Percentiles rank a stretch among this genome's conserved stretches.
Conservation (phyloP, 2,797 vertebrate genomes). For the Percopsis omiscomaycus region DNA sequence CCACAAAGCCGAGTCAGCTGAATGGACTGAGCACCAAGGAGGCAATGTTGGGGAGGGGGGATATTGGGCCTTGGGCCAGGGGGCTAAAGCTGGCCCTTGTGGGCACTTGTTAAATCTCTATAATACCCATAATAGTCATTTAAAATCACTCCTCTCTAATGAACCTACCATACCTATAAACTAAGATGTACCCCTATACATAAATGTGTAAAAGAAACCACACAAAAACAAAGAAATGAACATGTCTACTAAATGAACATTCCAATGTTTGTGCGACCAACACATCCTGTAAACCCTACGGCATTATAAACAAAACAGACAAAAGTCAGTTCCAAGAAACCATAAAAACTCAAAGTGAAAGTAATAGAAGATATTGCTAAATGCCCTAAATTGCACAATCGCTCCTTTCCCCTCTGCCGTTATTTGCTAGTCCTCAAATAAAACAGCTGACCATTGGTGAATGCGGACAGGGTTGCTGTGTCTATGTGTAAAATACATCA, state of each 20-base stretch:
- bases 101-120: conserved; percentile 48
- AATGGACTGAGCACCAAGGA: conserved; percentile 69
- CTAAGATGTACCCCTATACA: no score
- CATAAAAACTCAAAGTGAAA: conserved; percentile 25
- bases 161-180: neutral
- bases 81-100: conserved; percentile 4
- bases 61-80: conserved; percentile 3
- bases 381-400: conserved; percentile 58
- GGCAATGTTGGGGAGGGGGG: conserved; percentile 22
- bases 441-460: conserved; percentile 29
- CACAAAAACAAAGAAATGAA: no score
- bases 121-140: conserved; percentile 63
- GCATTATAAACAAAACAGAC: no score
- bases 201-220: no score
- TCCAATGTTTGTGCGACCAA: no score
- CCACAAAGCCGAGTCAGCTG: conserved; percentile 82
- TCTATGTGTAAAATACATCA: conserved; percentile 1
- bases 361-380: neutral
- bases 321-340: neutral
- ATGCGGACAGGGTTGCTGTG: conserved; percentile 12
- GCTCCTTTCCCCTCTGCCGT: conserved; percentile 42
- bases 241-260: no score
- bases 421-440: conserved; percentile 78
- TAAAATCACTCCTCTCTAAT: conserved; percentile 38
- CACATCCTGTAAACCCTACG: no score